Evolutionary conservation across 1,140 invertebrate species (phyloP), one percentile per base, ranked within the genome.

Genomic region (Scylla paramamosain): DNA sequence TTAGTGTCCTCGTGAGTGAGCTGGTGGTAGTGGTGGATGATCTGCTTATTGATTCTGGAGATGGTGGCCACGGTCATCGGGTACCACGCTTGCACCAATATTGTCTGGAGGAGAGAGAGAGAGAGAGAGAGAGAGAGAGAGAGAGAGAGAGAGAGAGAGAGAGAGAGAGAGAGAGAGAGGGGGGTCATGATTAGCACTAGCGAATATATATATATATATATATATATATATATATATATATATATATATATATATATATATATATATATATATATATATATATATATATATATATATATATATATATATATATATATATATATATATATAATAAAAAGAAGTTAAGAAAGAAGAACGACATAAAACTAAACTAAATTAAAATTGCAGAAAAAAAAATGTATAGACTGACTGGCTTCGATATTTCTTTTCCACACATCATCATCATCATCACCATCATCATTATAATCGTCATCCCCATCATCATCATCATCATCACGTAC

Each of bases 31-130:
- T 96, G 95, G 32, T 97, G 97, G 90, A 97, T 96, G 86, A 97
- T 96, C 96, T 97, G 96, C 96, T 97, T 97, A 96, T 97, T 97
- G 92, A 96, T 96, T 4, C 97, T 88, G 4, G 97, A 97, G 95
- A 96, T 97, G 16, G 97, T 97, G 28, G 97, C 97, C 12, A 97
- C 97, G 0, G 97, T 97, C 96, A 97, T 97, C n/a, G 97, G 97
- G 96, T 97, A 97, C 97, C 97, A 97, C 8, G 96, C 96, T 93
- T 97, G 97, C 0, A 97, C 97, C 90, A 97, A 95, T n/a, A 97
- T 93, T 3, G 97, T 97, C 97, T 97, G 93, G 12, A 28, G 39
- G 84, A 32, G 31, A 1, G 87, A 88, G 31, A 39, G 87, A 88
- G n/a, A 87, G 84, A 87, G 84, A 87, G 84, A 87, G 84, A 87